A percentile compares a stretch with the other conserved stretches of the same genome.
Conservation (phyloP, 2,113 vertebrate species). For the Pseudorectes ferrugineus region DNA sequence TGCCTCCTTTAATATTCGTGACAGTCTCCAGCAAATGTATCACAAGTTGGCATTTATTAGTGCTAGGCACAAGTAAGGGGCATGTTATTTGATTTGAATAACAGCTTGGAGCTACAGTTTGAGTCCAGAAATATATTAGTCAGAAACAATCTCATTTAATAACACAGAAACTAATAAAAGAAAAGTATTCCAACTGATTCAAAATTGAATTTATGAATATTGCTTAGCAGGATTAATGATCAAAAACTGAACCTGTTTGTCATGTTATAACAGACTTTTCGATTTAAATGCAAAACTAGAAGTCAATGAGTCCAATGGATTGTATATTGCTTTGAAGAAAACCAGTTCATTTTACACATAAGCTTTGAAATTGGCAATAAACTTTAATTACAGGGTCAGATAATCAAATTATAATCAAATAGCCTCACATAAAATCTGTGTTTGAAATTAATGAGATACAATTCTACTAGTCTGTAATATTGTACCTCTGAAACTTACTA, state of each 20-base stretch:
- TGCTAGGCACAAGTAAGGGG: slow-evolving; percentile 95
- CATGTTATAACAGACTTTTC: slow-evolving; percentile 78
- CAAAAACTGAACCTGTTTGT: slow-evolving; percentile 87
- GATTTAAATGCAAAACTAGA: slow-evolving; percentile 82
- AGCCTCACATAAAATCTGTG: slow-evolving; percentile 75
- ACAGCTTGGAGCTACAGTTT: slow-evolving; percentile 93
- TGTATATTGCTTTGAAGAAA: slow-evolving; percentile 74
- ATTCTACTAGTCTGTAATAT: slow-evolving; percentile 66
- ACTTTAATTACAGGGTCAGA: slow-evolving; percentile 82
- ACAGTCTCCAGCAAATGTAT: slow-evolving; percentile 92
- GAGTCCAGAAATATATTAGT: slow-evolving; percentile 97
- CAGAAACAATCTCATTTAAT: slow-evolving; percentile 99
- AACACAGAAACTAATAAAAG: slow-evolving; percentile 99
- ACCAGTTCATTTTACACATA: slow-evolving; percentile 75
- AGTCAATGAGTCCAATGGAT: slow-evolving; percentile 71
- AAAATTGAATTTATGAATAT: slow-evolving; percentile 99
- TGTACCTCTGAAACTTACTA: slow-evolving; percentile 68
- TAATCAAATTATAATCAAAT: slow-evolving; percentile 83
- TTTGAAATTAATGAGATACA: slow-evolving; percentile 79
- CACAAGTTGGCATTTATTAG: slow-evolving; percentile 98
- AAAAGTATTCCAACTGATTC: slow-evolving; percentile 89
- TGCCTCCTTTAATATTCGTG: slow-evolving; percentile 84
- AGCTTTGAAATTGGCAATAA: slow-evolving; percentile 77
- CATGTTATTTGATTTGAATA: slow-evolving; percentile 99
- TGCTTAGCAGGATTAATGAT: slow-evolving; percentile 90